Conservation (phyloP, 2,797 vertebrate species). For the Nannoperca australis region DNA sequence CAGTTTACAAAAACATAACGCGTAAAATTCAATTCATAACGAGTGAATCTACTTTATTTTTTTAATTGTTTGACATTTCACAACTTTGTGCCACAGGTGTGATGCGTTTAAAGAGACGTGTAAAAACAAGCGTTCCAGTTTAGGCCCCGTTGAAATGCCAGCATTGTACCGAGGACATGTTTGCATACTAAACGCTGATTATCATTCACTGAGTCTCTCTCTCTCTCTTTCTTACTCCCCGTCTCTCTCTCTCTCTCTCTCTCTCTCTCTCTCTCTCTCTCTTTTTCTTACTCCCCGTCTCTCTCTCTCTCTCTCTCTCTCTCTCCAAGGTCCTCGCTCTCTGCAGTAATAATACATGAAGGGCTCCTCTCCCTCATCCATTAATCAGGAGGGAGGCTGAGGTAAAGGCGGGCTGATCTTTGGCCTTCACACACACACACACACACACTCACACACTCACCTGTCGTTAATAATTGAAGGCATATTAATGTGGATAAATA, state of each 20-base stretch:
- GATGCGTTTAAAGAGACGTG: background rate
- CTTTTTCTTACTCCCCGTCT: slow-evolving; percentile 20
- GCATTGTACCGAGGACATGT: slow-evolving; percentile 57
- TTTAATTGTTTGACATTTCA: slow-evolving; percentile 20
- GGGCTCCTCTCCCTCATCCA: slow-evolving; percentile 77
- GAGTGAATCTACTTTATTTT: background rate
- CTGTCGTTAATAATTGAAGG: slow-evolving; percentile 76
- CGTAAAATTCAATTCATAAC: background rate
- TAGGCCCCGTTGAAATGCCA: slow-evolving; percentile 52
- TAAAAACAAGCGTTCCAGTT: background rate
- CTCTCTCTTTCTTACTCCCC: slow-evolving; percentile 22
- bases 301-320: slow-evolving; percentile 25
- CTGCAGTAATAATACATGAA: slow-evolving; percentile 83
- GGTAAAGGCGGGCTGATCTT: slow-evolving; percentile 77
- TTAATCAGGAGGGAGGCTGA: slow-evolving; percentile 78
- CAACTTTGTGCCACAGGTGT: slow-evolving; percentile 25
- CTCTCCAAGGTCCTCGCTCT: slow-evolving; percentile 63
- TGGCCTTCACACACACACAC: slow-evolving; percentile 69
- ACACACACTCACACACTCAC: slow-evolving; percentile 25
- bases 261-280: slow-evolving; percentile 47
- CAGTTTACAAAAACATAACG: background rate
- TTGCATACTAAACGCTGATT: slow-evolving; percentile 73
- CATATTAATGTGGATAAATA: slow-evolving; percentile 84
- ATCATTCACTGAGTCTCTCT: slow-evolving; percentile 64
- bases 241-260: slow-evolving; percentile 37